Evolutionary conservation across 2,888 invertebrate genomes (phyloP), one percentile per base, ranked within the genome.

Genomic region (Caenorhabditis panamensis): DNA sequence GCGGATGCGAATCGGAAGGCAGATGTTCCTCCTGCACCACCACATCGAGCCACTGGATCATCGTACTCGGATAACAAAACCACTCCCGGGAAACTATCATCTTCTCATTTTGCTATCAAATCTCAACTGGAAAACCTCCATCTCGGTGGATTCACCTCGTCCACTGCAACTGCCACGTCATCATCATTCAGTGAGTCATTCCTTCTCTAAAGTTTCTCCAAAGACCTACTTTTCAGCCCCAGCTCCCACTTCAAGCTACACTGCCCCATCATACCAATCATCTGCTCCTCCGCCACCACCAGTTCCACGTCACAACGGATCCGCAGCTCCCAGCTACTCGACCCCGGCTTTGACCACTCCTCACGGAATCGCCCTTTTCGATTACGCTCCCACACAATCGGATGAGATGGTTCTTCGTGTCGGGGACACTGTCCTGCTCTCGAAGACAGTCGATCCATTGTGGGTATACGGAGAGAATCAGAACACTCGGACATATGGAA

Each of bases 401-500:
- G 89, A 89, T 66, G 89, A 89, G 47, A 69, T 89, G 24, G 79
- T 76, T 18, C 83, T 85, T 24, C 72, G 82, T 8, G 79, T 83
- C 8, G 83, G 87, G 24, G 89, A 89, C 69, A 77, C 68, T 1
- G 84, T 89, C 26, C 28, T 89, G 9, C 62, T 89, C 41, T 86
- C 86, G 72, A 77, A 82, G 24, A 87, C 86, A 47, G 88, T 88
- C 9, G 89, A 89, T 68, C 87, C 85, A n/a, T 84, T 88, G 44
- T 89, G 89, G 89, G 79, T 89, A 53, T 87, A 84, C 41, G 41
- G 86, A 22, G 79, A 84, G 49, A 86, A 86, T 62, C 71, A 77
- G n/a, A 66, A 69, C 24, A 82, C 79, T 9, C 66, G 80, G 16
- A 63, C 78, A 31, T 80, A 76, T 28, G 89, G 89, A 47, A 89